Conservation (phyloP, 2,113 vertebrate species). For the cat (Felis catus) region DNA sequence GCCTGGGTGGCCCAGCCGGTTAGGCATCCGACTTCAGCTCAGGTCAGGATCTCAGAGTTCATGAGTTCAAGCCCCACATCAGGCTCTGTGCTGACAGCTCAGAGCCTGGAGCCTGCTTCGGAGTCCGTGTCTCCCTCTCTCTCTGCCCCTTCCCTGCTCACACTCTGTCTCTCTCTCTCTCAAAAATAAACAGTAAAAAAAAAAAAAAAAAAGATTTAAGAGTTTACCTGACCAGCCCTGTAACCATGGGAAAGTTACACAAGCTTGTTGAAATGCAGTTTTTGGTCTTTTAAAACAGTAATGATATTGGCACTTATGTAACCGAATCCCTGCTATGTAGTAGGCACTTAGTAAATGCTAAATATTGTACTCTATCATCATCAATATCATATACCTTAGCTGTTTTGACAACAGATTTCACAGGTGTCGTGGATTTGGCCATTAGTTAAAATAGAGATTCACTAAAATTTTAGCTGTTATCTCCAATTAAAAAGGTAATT, state of each 20-base stretch:
- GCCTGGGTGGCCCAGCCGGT: no score
- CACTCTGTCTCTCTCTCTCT: no score
- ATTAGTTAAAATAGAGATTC: background rate
- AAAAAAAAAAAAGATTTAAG: background rate
- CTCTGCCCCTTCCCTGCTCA: no score
- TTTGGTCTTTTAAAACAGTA: background rate
- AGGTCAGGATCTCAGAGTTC: no score
- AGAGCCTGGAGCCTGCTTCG: no score
- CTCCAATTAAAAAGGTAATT: background rate
- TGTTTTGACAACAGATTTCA: background rate
- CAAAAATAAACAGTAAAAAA: no score
- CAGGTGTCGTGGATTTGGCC: background rate
- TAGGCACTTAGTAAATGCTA: background rate
- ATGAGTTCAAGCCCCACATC: no score
- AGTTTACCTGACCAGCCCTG: background rate
- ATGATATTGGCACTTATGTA: background rate
- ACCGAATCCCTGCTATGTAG: background rate
- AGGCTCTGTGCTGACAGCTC: no score
- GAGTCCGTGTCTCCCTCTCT: no score
- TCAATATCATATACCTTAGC: background rate
- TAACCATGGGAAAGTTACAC: background rate
- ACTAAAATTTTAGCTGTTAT: background rate
- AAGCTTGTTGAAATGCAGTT: background rate
- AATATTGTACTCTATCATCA: background rate
- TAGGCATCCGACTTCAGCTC: no score